Evolutionary conservation across 2,797 vertebrate genomes (phyloP), one percentile per base, ranked within the genome.

Genomic region (Oophaga sylvatica): DNA sequence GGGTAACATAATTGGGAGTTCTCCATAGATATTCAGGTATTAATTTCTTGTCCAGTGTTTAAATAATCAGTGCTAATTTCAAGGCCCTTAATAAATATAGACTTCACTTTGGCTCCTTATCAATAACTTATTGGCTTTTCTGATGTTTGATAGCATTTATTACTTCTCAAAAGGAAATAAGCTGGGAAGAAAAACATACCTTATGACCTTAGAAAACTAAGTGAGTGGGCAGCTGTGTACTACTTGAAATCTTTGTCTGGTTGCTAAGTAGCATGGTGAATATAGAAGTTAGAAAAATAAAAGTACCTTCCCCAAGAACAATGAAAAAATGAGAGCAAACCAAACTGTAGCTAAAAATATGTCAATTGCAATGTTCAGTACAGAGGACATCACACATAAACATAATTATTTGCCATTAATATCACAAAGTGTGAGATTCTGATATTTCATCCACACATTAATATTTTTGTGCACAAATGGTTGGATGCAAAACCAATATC

Each of bases 231-330:
- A 87, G 59, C 80, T 87, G 80, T 82, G 80, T 65, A 82, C 59
- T 65, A 87, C 60, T 59, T 53, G 12, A 56, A 65, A 81, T 35
- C 86, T n/a, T 82, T 81, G 57, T 81, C 67, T 82, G 15, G 86
- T 87, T 87, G 86, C 86, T 83, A 77, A 57, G 86, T 76, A 82
- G 86, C 80, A 56, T 82, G 41, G 60, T 77, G 86, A 65, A 87
- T 67, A 63, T 29, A 75, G 70, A 76, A 71, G 57, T 75, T 65
- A 16, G 57, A 86, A 41, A 86, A 80, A 86, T 19, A 71, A n/a
- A 20, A 67, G 26, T 80, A 70, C 13, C 7, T n/a, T 75, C 70
- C 26, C 45, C 26, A 76, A 71, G 31, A 22, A 11, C 11, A 45
- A 35, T n/a, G 31, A 84, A 84, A 75, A 71, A 26, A 73, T n/a